Conservation (phyloP, 2,113 vertebrate genomes). For the Mixornis gularis region DNA sequence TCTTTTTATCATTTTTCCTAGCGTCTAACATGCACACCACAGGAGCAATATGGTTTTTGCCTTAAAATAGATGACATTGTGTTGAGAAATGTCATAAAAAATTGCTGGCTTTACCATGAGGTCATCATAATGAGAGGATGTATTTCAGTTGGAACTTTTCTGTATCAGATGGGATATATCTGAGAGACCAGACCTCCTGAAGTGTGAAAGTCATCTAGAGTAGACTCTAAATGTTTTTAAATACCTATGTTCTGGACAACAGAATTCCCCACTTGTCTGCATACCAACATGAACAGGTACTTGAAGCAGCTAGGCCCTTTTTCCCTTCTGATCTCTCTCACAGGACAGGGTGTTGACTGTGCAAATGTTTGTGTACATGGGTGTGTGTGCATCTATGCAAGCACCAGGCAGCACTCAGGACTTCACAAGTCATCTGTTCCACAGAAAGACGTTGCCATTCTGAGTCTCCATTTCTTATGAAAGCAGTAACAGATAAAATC, state of each 20-base stretch:
- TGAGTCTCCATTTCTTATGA: background rate
- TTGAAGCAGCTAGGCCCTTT: background rate
- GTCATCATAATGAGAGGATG: background rate
- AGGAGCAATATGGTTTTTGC: constrained; percentile 21
- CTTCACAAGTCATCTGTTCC: background rate
- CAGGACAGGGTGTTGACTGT: background rate
- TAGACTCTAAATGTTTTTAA: background rate
- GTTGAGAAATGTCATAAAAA: constrained; percentile 19
- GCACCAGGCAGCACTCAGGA: background rate
- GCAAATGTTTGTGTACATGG: background rate
- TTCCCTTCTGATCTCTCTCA: background rate
- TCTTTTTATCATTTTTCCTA: constrained; percentile 33
- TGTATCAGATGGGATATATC: background rate
- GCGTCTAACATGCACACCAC: constrained; percentile 30
- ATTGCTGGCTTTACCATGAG: constrained; percentile 28
- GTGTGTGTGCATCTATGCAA: background rate
- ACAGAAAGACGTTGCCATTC: background rate
- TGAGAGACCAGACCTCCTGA: background rate
- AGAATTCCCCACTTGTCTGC: background rate
- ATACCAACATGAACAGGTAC: background rate
- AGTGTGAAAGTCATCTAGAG: background rate
- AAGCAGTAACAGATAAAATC: background rate
- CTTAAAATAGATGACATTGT: constrained; percentile 54
- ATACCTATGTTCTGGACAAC: background rate
- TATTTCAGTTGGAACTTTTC: background rate